Conservation (phyloP, 2,888 invertebrate genomes). For the Polydrusus pterygomalis region DNA sequence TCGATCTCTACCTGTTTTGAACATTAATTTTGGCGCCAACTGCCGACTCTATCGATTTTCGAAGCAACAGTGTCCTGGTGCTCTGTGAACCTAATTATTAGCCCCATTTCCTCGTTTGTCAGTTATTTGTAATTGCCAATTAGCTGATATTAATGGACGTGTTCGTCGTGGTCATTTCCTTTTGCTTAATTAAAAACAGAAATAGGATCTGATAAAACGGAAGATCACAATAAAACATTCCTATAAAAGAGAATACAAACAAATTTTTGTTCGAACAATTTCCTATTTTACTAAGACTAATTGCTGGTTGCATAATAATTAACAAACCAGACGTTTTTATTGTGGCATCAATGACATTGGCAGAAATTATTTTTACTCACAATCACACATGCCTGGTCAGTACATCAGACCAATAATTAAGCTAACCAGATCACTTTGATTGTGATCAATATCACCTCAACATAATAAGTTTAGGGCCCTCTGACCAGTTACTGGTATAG, state of each 20-base stretch:
- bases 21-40: slow-evolving; percentile 61
- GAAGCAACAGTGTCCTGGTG: slow-evolving; percentile 40
- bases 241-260: neutral
- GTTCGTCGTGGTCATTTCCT: slow-evolving; percentile 16
- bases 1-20: slow-evolving; percentile 58
- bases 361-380: no score
- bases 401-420: no score
- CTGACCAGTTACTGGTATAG: neutral
- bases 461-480: neutral
- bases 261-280: no score
- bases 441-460: neutral
- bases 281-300: neutral
- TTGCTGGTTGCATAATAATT: no score
- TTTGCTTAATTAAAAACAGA: neutral
- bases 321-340: no score
- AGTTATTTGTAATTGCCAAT: slow-evolving; percentile 42
- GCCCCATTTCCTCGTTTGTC: slow-evolving; percentile 39
- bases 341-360: no score
- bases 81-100: slow-evolving; percentile 35
- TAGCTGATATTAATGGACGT: slow-evolving; percentile 19
- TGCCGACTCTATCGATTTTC: slow-evolving; percentile 47
- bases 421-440: no score
- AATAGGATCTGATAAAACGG: slow-evolving; percentile 14
- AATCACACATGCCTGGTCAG: no score
- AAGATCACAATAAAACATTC: neutral